phyloP scores from a whole-genome alignment of 2,797 vertebrate genomes.

The Hirundo rustica region DNA sequence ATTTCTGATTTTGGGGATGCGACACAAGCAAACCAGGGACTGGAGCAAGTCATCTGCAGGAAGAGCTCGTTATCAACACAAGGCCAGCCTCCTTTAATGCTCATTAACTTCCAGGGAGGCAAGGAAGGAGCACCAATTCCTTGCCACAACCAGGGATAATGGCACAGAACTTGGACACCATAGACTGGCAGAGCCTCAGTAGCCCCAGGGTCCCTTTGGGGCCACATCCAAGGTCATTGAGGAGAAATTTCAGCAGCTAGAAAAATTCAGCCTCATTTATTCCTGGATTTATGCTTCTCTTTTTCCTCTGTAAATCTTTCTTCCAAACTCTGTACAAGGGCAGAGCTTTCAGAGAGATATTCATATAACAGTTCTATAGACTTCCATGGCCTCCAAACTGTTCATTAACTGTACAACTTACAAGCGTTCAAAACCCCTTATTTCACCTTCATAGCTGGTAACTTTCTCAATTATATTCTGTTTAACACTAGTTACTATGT shows the following conservation, averaged over 20 bases:
- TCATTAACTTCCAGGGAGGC: not conserved
- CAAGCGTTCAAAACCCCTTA: not conserved
- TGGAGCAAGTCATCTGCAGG: not conserved
- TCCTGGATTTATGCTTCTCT: not conserved
- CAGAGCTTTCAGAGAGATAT: not conserved
- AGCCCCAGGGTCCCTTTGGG: not conserved
- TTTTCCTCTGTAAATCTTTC: not conserved
- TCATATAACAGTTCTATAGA: not conserved
- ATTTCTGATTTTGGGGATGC: rapidly evolving
- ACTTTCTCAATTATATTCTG: not conserved
- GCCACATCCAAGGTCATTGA: rapidly evolving
- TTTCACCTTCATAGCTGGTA: not conserved
- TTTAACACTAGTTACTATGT: not conserved
- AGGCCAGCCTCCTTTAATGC: not conserved
- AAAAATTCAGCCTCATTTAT: not conserved
- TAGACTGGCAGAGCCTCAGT: not conserved
- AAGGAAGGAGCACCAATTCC: not conserved
- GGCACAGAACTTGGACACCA: not conserved
- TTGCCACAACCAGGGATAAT: not conserved
- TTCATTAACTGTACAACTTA: not conserved
- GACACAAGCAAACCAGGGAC: rapidly evolving
- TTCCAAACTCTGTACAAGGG: not conserved
- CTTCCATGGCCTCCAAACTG: not conserved
- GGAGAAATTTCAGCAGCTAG: not conserved
- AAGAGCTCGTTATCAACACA: not conserved